A percentile compares a stretch with the other conserved stretches of the same genome.
phyloP scores from a whole-genome alignment of 2,113 vertebrate species.

The Ophiodon elongatus region DNA sequence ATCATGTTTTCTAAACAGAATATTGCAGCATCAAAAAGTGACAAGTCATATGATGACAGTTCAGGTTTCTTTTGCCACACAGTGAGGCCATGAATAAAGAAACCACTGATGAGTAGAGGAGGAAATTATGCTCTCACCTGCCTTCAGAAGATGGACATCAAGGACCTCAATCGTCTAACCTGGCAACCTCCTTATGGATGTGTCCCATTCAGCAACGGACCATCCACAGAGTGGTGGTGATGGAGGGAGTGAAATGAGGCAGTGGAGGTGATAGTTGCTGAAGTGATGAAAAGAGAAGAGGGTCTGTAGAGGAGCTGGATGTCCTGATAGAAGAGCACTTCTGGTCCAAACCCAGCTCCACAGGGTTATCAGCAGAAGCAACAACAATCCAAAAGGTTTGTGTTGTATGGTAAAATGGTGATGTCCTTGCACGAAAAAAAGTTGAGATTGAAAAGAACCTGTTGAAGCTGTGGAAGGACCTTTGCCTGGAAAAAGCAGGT shows the following conservation, averaged over 20 bases:
- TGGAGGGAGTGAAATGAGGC: slow-evolving; percentile 30
- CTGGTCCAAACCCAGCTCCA: slow-evolving; percentile 49
- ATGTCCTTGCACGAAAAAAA: slow-evolving; percentile 5
- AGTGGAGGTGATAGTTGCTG: slow-evolving; percentile 13
- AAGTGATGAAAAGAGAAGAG: slow-evolving; percentile 18
- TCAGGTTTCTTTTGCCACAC: background rate
- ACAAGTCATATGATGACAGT: background rate
- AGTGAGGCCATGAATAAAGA: background rate
- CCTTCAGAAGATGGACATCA: slow-evolving; percentile 79
- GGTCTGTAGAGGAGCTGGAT: slow-evolving; percentile 14
- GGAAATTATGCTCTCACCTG: slow-evolving; percentile 77
- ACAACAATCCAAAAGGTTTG: slow-evolving; percentile 47
- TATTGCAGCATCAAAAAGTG: background rate
- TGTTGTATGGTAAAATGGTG: slow-evolving; percentile 7
- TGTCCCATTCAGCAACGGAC: slow-evolving; percentile 79
- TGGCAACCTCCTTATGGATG: slow-evolving; percentile 70
- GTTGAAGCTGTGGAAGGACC: slow-evolving; percentile 47
- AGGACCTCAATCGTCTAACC: slow-evolving; percentile 80
- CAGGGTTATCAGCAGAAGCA: slow-evolving; percentile 49
- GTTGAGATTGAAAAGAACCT: slow-evolving; percentile 43
- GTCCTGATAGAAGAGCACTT: slow-evolving; percentile 34
- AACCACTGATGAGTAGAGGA: background rate
- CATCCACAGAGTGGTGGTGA: slow-evolving; percentile 68
- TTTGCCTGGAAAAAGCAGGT: slow-evolving; percentile 65
- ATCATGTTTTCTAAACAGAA: background rate